Percentiles rank a stretch among this genome's conserved stretches.
Evolutionary conservation across 2,113 vertebrate genomes (phyloP).

Genomic region (Chamaetylas fuelleborni): DNA sequence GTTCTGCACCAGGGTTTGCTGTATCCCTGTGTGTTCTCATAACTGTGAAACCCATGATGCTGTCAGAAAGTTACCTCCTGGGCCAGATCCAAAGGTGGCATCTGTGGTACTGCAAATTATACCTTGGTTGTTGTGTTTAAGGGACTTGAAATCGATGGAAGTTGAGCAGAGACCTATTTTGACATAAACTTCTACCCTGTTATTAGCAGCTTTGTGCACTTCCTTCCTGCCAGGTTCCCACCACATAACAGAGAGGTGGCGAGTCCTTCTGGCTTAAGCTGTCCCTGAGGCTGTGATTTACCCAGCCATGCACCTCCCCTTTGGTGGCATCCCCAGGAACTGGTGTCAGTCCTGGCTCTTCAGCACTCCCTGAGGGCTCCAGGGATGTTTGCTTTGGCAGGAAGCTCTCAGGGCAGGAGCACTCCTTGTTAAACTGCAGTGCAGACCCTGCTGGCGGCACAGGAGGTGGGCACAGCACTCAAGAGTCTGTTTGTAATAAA

Average conservation of each 20-base stretch:
- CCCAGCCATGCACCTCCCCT: background rate
- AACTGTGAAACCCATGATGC: background rate
- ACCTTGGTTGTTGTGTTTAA: background rate
- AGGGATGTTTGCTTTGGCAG: background rate
- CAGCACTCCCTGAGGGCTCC: rapidly evolving
- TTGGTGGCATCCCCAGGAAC: background rate
- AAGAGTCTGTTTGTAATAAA: background rate
- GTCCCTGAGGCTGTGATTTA: background rate
- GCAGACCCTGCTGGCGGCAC: background rate
- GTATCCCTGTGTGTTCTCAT: background rate
- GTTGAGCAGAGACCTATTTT: background rate
- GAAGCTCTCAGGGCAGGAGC: background rate
- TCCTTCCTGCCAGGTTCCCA: background rate
- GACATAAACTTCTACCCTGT: background rate
- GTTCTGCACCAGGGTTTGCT: background rate
- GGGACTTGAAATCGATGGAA: background rate
- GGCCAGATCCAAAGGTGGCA: background rate
- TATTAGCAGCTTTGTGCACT: background rate
- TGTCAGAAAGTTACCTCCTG: background rate
- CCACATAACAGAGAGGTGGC: rapidly evolving
- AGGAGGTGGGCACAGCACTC: rapidly evolving
- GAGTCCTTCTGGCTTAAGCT: background rate
- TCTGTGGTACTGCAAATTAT: background rate
- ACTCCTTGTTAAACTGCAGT: background rate
- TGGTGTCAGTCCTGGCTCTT: background rate